Conservation (phyloP, 64 coral and sea anemone genomes). For the Montipora capricornis region DNA sequence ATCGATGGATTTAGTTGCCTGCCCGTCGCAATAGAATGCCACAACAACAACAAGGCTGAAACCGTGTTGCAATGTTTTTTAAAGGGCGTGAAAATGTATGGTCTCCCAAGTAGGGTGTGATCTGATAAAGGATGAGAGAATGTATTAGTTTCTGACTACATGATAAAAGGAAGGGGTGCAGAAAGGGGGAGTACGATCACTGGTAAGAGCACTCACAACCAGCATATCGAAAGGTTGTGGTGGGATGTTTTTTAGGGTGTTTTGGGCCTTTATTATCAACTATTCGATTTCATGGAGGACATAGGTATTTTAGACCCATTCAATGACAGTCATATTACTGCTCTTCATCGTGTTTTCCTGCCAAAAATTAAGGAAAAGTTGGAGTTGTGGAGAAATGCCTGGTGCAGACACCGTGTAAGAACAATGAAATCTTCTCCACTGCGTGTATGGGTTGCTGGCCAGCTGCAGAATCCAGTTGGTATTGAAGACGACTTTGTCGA, state of each 20-base stretch:
- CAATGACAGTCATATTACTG: background rate
- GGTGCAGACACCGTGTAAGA: background rate
- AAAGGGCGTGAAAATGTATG: background rate
- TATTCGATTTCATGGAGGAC: background rate
- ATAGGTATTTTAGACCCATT: background rate
- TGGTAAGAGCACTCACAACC: constrained; percentile 34
- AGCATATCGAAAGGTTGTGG: constrained; percentile 53
- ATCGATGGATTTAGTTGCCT: constrained; percentile 48
- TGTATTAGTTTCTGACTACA: constrained; percentile 21
- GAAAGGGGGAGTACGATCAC: constrained; percentile 17
- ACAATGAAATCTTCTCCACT: background rate
- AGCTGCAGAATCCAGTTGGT: background rate
- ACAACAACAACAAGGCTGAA: constrained; percentile 17
- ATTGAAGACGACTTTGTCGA: background rate
- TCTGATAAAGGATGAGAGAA: constrained; percentile 3
- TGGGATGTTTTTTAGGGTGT: constrained; percentile 40
- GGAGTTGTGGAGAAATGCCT: background rate
- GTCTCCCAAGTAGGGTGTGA: constrained; percentile 34
- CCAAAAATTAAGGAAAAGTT: constrained; percentile 6
- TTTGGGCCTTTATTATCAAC: background rate
- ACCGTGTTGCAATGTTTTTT: constrained; percentile 22
- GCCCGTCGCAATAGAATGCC: constrained; percentile 5
- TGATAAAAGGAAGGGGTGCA: background rate
- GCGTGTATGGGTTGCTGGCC: background rate
- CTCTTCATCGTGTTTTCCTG: background rate